Conservation (phyloP, 2,797 vertebrate genomes). For the Protonibea diacanthus region DNA sequence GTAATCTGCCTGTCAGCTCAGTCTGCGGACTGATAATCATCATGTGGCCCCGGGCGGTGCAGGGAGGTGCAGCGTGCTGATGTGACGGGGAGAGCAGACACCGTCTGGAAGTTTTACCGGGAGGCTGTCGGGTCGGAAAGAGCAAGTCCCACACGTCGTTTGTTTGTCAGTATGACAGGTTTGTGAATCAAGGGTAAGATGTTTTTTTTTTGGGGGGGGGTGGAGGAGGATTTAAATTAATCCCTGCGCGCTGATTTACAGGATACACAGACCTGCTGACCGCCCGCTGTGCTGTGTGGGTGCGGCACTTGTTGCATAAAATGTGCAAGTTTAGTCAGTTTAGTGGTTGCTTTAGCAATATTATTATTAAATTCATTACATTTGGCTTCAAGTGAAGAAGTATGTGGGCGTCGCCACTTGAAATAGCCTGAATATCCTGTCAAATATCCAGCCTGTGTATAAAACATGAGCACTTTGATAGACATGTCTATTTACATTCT, state of each 20-base stretch:
- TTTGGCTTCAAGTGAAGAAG: background rate
- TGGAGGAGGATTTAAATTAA: background rate
- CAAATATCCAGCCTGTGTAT: background rate
- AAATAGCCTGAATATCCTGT: background rate
- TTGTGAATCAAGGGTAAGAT: constrained; percentile 50
- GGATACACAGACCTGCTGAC: background rate
- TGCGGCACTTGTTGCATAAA: constrained; percentile 22
- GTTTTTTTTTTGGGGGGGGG: background rate
- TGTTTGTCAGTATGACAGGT: constrained; percentile 64
- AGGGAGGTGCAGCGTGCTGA: constrained; percentile 13
- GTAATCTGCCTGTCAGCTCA: constrained; percentile 39
- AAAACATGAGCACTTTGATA: background rate
- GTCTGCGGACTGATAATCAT: constrained; percentile 1
- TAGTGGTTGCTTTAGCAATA: background rate
- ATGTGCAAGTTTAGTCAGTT: background rate
- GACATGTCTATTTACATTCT: background rate
- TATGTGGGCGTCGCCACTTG: background rate
- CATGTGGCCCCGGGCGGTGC: constrained; percentile 19
- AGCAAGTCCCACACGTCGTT: background rate
- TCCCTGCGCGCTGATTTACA: background rate
- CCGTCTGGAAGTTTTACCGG: constrained; percentile 35
- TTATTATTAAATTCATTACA: background rate
- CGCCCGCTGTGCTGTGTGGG: background rate
- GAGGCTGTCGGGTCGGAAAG: constrained; percentile 12
- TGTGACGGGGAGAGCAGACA: constrained; percentile 25